Evolutionary conservation across 2,888 invertebrate genomes (phyloP), one percentile per base, ranked within the genome.

Genomic region (Cyclophora albipunctata): DNA sequence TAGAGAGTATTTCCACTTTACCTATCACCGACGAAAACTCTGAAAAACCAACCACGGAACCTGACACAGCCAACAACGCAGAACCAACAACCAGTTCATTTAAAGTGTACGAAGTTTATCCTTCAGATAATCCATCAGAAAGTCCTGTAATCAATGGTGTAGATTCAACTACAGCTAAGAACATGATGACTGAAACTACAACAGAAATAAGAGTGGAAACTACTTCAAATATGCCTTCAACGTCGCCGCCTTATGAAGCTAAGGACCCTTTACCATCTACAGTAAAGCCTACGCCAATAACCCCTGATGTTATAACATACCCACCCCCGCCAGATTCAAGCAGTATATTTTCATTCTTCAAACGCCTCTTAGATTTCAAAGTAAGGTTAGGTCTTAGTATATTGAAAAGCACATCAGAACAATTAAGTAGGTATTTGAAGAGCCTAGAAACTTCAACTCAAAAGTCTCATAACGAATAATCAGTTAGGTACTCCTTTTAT

Each of bases 301-400:
- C 69, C 37, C 81, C 85, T 34, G 86, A 86, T 56, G 67, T 82
- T 2, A 71, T 81, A 33, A 86, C 86, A 0, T 87, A 87, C 53
- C 87, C 87, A 4, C 86, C 87, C 2, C 55, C 69, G 6, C 75
- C 73, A 40, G 73, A 80, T 58, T 75, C 81, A 7, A 78, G 74
- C 7, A 85, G 91, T 2, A 77, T 93, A 50, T 84, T 93, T 48
- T 88, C 90, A 7, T 88, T 93, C 51, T 69, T 94, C 20, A 91
- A 90, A 67, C 90, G 91, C 59, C 75, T 94, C 42, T 89, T 93
- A 2, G 92, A 93, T 66, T 89, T 93, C 49, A 94, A 94, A 74
- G 81, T 94, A 37, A 89, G 91, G 63, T 74, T 94, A 45, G 93
- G 94, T 0, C 71, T 94, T 49, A 92, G 92, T 51, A 85, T 94